Evolutionary conservation across 2,113 vertebrate genomes (phyloP), one percentile per base, ranked within the genome.

Genomic region (Edolisoma coerulescens): DNA sequence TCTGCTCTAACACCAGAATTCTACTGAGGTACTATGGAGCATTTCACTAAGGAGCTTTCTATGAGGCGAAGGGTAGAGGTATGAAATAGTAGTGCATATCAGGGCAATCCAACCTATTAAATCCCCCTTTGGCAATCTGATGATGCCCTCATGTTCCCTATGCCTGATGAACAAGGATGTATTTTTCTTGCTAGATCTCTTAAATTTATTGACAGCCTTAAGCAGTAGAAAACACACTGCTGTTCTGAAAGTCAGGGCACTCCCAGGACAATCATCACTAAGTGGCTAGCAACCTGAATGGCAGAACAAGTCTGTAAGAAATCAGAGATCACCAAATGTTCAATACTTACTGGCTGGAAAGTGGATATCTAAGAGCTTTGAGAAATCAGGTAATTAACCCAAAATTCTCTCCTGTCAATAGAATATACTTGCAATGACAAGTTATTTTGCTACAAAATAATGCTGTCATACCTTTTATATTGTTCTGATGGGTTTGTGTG

Each of bases 201-300:
- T 97, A 93, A 75, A 84, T 90, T 69, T 96, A 96, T 95, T 94
- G 95, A 96, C 73, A 97, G 15, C 18, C 32, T 45, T 90, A 95
- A 87, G 95, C 70, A 91, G 77, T 32, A 89, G 96, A 95, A 97
- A 96, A 79, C 33, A 92, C 53, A 77, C 21, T 23, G 59, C 8
- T 81, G 17, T 89, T 87, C 61, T 81, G 68, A 89, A 92, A 73
- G n/a, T n/a, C 49, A 70, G n/a, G 79, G 47, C 13, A 42, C 79
- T 92, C 56, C 84, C 91, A 93, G 41, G 80, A 79, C 50, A 91
- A 84, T 70, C 91, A 67, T 33, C 71, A 67, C 52, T 82, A 92
- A 95, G 68, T 79, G 60, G 42, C 52, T 73, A 69, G 39, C 41
- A 94, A 83, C 23, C 6, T 16, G 37, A 71, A 70, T 47, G 47